Conservation (phyloP, 2,797 vertebrate genomes). For the Chloroceryle amazona region DNA sequence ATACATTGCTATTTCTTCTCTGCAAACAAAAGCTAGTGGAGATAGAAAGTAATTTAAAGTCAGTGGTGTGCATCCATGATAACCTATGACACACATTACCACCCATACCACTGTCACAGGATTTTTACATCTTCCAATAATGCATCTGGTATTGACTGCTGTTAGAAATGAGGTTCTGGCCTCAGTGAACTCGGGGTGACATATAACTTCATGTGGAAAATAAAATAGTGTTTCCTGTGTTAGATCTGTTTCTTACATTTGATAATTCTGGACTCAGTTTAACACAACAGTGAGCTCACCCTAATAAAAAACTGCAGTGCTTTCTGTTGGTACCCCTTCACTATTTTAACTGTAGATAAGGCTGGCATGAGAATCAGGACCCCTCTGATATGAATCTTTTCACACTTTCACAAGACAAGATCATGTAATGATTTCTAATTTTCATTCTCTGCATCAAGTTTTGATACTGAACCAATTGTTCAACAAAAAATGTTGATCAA, state of each 20-base stretch:
- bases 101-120: rapidly evolving
- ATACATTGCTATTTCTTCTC: background rate
- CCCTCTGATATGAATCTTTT: background rate
- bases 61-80: background rate
- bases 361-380: background rate
- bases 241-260: background rate
- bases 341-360: background rate
- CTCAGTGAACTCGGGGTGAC: background rate
- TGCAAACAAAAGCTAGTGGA: background rate
- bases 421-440: background rate
- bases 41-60: background rate
- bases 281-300: background rate
- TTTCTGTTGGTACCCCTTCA: background rate
- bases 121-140: background rate
- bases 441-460: background rate
- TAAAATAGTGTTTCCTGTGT: background rate
- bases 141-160: background rate
- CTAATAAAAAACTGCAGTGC: background rate
- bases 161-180: background rate
- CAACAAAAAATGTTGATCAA: background rate
- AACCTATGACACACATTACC: background rate
- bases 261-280: background rate
- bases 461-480: background rate
- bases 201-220: background rate
- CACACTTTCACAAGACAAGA: background rate